Conservation (phyloP, 1,140 invertebrate species). For the Ostrea edulis region DNA sequence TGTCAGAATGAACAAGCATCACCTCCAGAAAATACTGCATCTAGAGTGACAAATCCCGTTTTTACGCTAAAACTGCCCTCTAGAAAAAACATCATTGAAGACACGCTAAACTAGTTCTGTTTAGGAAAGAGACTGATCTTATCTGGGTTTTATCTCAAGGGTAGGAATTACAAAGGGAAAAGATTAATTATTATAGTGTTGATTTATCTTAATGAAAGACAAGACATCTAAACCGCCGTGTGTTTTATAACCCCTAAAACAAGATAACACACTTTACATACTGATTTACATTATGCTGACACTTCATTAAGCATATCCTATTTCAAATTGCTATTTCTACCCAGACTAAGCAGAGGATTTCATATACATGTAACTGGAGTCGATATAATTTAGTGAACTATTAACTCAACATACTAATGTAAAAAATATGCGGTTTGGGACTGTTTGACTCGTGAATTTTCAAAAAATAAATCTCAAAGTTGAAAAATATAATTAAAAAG, state of each 20-base stretch:
- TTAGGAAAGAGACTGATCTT: background rate
- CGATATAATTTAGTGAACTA: too few species aligned
- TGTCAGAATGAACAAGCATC: conserved; percentile 23
- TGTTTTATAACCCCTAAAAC: conserved; percentile 4
- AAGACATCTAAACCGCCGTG: conserved; percentile 10
- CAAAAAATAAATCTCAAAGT: too few species aligned
- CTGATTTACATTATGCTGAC: conserved; percentile 3
- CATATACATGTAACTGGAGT: too few species aligned
- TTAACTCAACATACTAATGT: too few species aligned
- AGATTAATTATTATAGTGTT: conserved; percentile 26
- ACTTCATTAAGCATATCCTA: conserved; percentile 3
- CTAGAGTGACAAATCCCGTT: conserved; percentile 26
- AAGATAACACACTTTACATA: conserved; percentile 32
- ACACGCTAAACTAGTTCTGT: background rate
- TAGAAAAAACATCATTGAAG: background rate
- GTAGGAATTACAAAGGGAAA: background rate
- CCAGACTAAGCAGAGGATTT: too few species aligned
- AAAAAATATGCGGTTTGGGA: too few species aligned
- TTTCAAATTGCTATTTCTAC: background rate
- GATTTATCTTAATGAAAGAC: background rate
- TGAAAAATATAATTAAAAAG: too few species aligned
- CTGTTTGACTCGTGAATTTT: too few species aligned
- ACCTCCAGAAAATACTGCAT: conserved; percentile 16
- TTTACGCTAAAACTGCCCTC: conserved; percentile 1
- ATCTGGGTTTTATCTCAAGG: conserved; percentile 30